Base-by-base conservation (phyloP, 2,797 vertebrate genomes). In the Ataeniobius toweri region DNA sequence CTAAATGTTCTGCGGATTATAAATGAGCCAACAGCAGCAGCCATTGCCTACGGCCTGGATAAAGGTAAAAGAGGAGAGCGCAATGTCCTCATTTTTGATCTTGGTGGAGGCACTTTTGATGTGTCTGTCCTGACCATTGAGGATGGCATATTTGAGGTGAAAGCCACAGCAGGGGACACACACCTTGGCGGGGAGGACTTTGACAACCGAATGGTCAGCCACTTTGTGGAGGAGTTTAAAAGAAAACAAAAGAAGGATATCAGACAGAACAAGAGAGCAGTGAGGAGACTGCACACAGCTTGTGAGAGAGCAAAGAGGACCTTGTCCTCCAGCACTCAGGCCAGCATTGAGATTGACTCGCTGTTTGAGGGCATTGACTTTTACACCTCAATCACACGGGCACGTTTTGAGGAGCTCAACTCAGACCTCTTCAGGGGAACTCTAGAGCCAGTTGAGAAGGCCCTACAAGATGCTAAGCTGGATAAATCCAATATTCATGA, bases 91-190 rank as follows among this genome's bases (percentile, higher is more conserved):
- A 98, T 99, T 89, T 98, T 98, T 61, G 97, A 98, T 83, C 92
- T 98, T 48, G 97, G 97, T 5, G 97, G 97, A 4, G 97, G 97
- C 81, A 98, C 97, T 46, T 99, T 98, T 0, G 97, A 98, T 14
- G 97, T 99, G 36, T 99, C 97, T 78, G 97, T 98, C 90, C 92
- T 98, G 73, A 97, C 96, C 46, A 98, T 98, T 0, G 97, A 98
- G 75, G 97, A 97, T 0, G 97, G 97, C 71, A 97, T 99, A 88
- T 99, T 98, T 88, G 97, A 99, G 89, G 98, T 98, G 68, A 98
- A 98, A 88, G 94, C 97, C 78, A 99, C 97, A 0, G 97, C 97
- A 1, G 97, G 97, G 2, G 98, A 99, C 90, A 98, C 97, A 2
- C 97, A 99, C 76, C 93, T 98, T 69, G 97, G 97, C 1, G 97